Base-by-base conservation (phyloP, 2,113 vertebrate species). In the Rutilus rutilus region DNA sequence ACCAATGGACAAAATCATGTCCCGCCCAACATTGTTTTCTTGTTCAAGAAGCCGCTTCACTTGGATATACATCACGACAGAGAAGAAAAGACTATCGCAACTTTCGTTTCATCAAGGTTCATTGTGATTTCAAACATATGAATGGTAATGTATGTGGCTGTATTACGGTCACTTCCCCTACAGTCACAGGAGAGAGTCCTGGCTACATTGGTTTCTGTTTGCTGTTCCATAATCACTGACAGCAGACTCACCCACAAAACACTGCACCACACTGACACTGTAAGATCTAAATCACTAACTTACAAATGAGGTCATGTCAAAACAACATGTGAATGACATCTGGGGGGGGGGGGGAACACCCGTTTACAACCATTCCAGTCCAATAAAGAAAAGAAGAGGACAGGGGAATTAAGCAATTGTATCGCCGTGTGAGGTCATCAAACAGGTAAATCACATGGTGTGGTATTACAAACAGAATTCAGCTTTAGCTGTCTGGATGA, bases 261-360 rank as follows among this genome's bases (percentile, higher is more conserved):
- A 30, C 85, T 82, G 7, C n/a, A n/a, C n/a, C n/a, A n/a, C n/a
- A n/a, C n/a, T n/a, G n/a, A n/a, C n/a, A n/a, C n/a, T n/a, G n/a
- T n/a, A n/a, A n/a, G n/a, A 75, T 84, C 83, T 65, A 85, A 84
- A 84, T 77, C 83, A 64, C n/a, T 50, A 54, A 57, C 65, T 27
- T 62, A 36, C 11, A 67, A 83, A 60, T 30, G 17, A 84, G 60
- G 57, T 74, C 71, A 50, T 50, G 57, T 75, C 83, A 76, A 39
- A 45, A 64, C 57, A 76, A 17, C 39, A 57, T 33, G 39, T 14
- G 57, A 75, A 45, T 27, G 74, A 12, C 23, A 65, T 78, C 42
- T 4, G 12, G n/a, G 2, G 57, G n/a, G n/a, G n/a, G 12, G n/a
- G 19, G 30, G 12, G 45, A 45, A 39, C 30, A 54, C 11, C 0